Evolutionary conservation across 2,888 invertebrate species (phyloP).

Genomic region (Villa cingulata): DNA sequence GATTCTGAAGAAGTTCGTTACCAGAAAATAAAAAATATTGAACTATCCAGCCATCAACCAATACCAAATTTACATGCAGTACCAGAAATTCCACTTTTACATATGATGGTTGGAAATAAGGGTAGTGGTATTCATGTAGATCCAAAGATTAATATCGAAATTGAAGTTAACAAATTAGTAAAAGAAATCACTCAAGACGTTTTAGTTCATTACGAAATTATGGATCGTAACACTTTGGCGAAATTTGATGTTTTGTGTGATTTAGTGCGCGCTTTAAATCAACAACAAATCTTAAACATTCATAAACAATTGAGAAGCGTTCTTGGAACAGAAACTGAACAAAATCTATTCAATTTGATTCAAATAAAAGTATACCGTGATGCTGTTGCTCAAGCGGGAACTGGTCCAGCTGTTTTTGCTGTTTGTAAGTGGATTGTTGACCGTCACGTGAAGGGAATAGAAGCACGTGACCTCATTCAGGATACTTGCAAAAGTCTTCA

Average conservation of each 20-base stretch:
- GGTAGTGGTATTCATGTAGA: constrained; percentile 35
- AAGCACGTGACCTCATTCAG: constrained; percentile 47
- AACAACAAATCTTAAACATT: constrained; percentile 43
- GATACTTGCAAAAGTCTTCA: constrained; percentile 41
- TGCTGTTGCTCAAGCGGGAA: constrained; percentile 51
- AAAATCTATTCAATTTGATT: constrained; percentile 33
- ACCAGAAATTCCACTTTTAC: constrained; percentile 37
- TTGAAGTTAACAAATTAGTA: constrained; percentile 31
- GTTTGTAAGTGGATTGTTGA: constrained; percentile 47
- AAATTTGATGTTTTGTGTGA: constrained; percentile 48
- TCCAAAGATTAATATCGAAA: constrained; percentile 21
- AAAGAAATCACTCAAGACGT: constrained; percentile 47
- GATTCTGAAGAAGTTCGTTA: neutral
- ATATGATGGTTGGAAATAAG: constrained; percentile 37
- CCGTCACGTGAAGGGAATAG: constrained; percentile 40
- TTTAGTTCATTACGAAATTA: constrained; percentile 43
- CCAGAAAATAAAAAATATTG: neutral
- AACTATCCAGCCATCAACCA: constrained; percentile 17
- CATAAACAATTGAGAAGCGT: constrained; percentile 25
- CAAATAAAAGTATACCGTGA: constrained; percentile 51
- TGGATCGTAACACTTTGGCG: constrained; percentile 43
- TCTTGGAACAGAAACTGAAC: constrained; percentile 32
- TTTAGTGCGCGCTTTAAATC: constrained; percentile 46
- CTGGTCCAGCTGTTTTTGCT: constrained; percentile 48
- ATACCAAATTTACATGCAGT: constrained; percentile 30